phyloP scores from a whole-genome alignment of 1,140 invertebrate genomes.

The Drosophila asahinai region DNA sequence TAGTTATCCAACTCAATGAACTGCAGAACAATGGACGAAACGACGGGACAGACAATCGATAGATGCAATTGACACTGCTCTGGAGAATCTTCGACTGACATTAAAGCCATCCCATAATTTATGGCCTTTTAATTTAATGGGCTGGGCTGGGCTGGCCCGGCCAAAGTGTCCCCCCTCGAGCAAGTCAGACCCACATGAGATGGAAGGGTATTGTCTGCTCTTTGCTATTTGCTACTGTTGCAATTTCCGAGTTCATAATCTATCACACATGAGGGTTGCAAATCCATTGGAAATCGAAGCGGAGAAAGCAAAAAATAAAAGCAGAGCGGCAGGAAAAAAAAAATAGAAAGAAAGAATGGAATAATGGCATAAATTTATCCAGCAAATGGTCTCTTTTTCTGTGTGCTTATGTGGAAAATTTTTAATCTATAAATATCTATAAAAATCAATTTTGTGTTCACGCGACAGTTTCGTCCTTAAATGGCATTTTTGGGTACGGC shows the following conservation, averaged over 20 bases:
- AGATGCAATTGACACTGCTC: conserved; percentile 73
- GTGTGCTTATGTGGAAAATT: conserved; percentile 78
- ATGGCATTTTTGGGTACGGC: conserved; percentile 56
- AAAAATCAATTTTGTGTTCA: conserved; percentile 83
- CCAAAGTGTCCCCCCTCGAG: conserved; percentile 62
- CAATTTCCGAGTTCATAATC: conserved; percentile 78
- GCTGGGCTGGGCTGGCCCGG: conserved; percentile 54
- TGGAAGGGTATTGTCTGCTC: conserved; percentile 47
- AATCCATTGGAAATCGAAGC: conserved; percentile 30
- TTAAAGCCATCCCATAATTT: conserved; percentile 76
- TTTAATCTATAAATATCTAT: conserved; percentile 83
- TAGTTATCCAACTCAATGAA: conserved; percentile 70
- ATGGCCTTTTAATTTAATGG: conserved; percentile 84
- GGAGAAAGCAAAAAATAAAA: conserved; percentile 37
- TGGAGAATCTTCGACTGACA: conserved; percentile 73
- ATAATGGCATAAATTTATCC: conserved; percentile 72
- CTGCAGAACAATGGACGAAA: conserved; percentile 31
- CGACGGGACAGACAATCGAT: conserved; percentile 55
- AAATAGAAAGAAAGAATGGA: conserved; percentile 15
- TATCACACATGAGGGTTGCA: conserved; percentile 76
- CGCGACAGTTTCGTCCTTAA: conserved; percentile 70
- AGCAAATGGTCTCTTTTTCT: conserved; percentile 66
- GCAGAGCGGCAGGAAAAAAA: conserved; percentile 12
- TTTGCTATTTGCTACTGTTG: conserved; percentile 61
- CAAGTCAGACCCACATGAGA: conserved; percentile 58